Conservation (phyloP, 1,140 invertebrate genomes). For the Helicoverpa armigera region DNA sequence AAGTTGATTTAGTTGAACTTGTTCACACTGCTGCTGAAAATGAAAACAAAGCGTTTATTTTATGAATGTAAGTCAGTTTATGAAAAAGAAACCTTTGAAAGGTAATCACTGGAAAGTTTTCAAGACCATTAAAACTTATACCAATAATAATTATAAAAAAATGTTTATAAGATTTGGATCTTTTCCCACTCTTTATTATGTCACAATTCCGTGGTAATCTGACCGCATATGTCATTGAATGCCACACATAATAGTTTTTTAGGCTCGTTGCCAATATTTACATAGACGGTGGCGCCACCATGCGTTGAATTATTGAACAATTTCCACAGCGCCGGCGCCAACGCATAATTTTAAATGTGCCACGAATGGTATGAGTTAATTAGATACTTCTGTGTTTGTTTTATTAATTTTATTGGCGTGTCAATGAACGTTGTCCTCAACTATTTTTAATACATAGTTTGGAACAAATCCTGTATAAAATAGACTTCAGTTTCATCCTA, state of each 20-base stretch:
- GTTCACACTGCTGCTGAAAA: no score
- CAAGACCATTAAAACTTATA: no score
- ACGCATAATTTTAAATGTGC: slow-evolving; percentile 22
- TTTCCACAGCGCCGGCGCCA: not conserved
- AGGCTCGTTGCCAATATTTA: slow-evolving; percentile 39
- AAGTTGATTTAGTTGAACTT: no score
- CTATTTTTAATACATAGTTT: no score
- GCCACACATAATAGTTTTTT: slow-evolving; percentile 45
- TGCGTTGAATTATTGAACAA: slow-evolving; percentile 36
- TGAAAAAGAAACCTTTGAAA: no score
- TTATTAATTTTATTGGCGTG: slow-evolving; percentile 1
- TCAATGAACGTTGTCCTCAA: not conserved
- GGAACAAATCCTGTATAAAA: no score
- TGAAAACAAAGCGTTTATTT: no score
- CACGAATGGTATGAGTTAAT: not conserved
- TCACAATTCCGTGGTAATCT: not conserved
- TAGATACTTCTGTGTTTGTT: slow-evolving; percentile 18
- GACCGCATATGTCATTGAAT: not conserved
- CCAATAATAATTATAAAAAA: no score
- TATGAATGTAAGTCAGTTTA: no score
- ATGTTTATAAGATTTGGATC: not conserved
- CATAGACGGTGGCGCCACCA: slow-evolving; percentile 22
- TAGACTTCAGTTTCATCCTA: no score
- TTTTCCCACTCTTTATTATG: not conserved
- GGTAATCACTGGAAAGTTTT: no score